These are phyloP conservation scores for Phasia obesa DNA, from an alignment of 2,888 invertebrate genomes.

Conservation along the genomic window DNA sequence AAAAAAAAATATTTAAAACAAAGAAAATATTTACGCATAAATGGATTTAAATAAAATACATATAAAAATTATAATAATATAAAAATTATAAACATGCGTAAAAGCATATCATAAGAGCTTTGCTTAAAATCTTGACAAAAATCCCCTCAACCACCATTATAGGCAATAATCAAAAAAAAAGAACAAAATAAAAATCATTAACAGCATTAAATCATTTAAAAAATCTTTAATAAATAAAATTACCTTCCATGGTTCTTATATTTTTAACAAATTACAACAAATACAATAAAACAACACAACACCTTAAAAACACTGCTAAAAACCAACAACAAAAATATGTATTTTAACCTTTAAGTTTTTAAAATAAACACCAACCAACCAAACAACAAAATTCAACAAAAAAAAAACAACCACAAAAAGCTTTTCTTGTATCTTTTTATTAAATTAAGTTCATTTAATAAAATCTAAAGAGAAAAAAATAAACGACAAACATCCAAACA, in stretches of 20 bases:
- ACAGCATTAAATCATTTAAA: slow-evolving; percentile 51
- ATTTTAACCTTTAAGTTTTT: slow-evolving; percentile 61
- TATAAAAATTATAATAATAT: slow-evolving; percentile 19
- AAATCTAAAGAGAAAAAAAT: background rate
- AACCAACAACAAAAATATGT: slow-evolving; percentile 50
- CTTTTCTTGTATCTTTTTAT: slow-evolving; percentile 62
- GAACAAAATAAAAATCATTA: slow-evolving; percentile 45
- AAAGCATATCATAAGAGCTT: slow-evolving; percentile 79
- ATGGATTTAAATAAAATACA: slow-evolving; percentile 32
- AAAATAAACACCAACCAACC: slow-evolving; percentile 54
- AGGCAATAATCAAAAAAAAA: slow-evolving; percentile 61
- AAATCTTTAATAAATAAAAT: slow-evolving; percentile 17
- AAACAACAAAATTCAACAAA: slow-evolving; percentile 19
- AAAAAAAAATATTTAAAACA: slow-evolving; percentile 8
- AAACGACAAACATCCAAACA: background rate
- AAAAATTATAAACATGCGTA: slow-evolving; percentile 55
- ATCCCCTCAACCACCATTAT: slow-evolving; percentile 11
- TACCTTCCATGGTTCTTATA: slow-evolving; percentile 51
- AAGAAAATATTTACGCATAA: slow-evolving; percentile 50
- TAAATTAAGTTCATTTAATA: slow-evolving; percentile 55
- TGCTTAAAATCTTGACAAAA: slow-evolving; percentile 73
- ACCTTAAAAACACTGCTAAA: slow-evolving; percentile 64
- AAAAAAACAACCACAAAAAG: slow-evolving; percentile 44
- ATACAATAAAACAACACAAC: no score
- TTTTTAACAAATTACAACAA: slow-evolving; percentile 52